Evolutionary conservation across 2,113 vertebrate species (phyloP), one percentile per base, ranked within the genome.

Genomic region (Puntigrus tetrazona): DNA sequence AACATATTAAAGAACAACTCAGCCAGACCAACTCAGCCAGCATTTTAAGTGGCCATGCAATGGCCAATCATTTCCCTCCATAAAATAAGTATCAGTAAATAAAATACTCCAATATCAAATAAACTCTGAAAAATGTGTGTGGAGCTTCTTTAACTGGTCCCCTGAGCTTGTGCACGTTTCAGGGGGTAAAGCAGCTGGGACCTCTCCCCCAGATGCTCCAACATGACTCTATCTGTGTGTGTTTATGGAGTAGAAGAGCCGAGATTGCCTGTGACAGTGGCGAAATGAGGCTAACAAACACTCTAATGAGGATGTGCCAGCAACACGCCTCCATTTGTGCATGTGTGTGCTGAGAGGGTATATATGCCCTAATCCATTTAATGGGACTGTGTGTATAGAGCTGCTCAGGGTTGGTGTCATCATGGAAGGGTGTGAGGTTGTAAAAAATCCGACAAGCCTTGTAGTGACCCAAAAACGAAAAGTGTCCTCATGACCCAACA

Each of bases 231-330:
- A 52, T 84, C 78, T 81, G 82, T 84, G 81, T 88, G 52, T 84
- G 70, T 88, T 85, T 80, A 75, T 83, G 85, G 76, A 89, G 85
- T 65, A 10, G 90, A 92, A 82, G 91, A 93, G 93, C 85, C 22
- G 84, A 89, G 91, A 95, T 91, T 91, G 88, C 83, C 92, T 86
- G 18, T 94, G 95, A 96, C 94, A 95, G 94, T 92, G 85, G 83
- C 90, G 92, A 96, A 96, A 94, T 90, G 93, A 95, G 94, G 94
- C 94, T 95, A 95, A 95, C 91, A 57, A 92, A 93, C 80, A 38
- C 76, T 89, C 92, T 95, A 89, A 87, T 16, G 88, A 95, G 93
- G 92, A 91, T 91, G 91, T 55, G 74, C 83, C 5, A 3, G 89
- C 10, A 65, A 92, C 92, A 91, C 87, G 91, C 88, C 92, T 92